Evolutionary conservation across 1,140 invertebrate species (phyloP), one percentile per base, ranked within the genome.

Genomic region (Tetramorium simillimum): DNA sequence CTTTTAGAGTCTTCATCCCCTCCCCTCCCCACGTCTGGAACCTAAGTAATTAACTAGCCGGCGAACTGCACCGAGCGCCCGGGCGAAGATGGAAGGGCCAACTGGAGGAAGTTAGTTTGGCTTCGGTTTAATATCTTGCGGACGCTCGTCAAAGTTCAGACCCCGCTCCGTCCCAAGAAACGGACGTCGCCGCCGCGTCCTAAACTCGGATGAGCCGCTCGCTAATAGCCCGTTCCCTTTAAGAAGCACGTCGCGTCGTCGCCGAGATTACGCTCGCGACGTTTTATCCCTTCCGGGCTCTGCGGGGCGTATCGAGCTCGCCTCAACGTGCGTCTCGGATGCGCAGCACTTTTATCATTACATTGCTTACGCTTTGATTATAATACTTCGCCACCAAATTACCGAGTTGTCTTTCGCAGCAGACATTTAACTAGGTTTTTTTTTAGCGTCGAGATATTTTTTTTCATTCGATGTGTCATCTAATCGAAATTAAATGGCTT

Each of bases 41-140:
- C 87, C 88, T 86, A 88, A 92, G 92, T 92, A 92, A 92, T 92
- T 92, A 92, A 92, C 87, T 89, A 89, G 16, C 84, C 86, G 78
- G 73, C 72, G 63, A 90, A 89, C 80, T 82, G 69, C 62, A 12
- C 56, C 46, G 28, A 33, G 33, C 75, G 70, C 58, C 91, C 77
- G 62, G 56, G 21, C 75, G 46, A 56, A 10, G 58, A 80, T 86
- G 63, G 63, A 65, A 46, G 65, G 43, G 62, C 49, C 62, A 24
- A 62, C 37, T 33, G 46, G 46, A 76, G 86, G 62, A 85, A 81
- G 85, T 86, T 82, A 73, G 67, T 67, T 85, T 75, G 80, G 80
- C 49, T 75, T 84, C 46, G 86, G 53, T 85, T 87, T 87, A 87
- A 87, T 87, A 87, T 87, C 80, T 75, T 82, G 65, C 56, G 80